These are phyloP conservation scores for Aphrophora alni DNA, from an alignment of 2,888 invertebrate species.

Conservation along the genomic window DNA sequence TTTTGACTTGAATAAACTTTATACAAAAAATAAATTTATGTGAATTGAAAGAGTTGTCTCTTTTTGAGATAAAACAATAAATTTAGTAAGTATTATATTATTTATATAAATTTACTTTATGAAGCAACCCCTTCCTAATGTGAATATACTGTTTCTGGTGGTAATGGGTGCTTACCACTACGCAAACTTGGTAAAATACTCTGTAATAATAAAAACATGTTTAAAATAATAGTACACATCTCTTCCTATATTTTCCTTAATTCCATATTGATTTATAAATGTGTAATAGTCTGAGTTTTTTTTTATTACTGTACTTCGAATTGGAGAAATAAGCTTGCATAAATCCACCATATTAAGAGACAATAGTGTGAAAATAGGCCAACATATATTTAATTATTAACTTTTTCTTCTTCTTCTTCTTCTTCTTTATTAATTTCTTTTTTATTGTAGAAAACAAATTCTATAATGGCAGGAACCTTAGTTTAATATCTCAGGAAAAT, in stretches of 20 bases:
- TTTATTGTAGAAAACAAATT: too few species aligned
- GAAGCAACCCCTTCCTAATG: not conserved
- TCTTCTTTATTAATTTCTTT: too few species aligned
- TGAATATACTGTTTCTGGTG: conserved; percentile 2
- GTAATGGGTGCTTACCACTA: not conserved
- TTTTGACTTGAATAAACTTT: not conserved
- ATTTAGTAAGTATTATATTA: not conserved
- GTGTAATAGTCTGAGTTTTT: too few species aligned
- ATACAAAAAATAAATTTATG: not conserved
- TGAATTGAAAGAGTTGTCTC: not conserved
- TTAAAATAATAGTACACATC: not conserved
- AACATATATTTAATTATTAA: too few species aligned
- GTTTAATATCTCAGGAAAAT: too few species aligned
- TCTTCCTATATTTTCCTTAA: conserved; percentile 52
- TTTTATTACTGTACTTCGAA: too few species aligned
- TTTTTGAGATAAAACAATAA: not conserved
- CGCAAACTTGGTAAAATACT: not conserved
- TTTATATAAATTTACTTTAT: not conserved
- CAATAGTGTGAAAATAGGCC: too few species aligned
- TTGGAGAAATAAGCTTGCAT: too few species aligned
- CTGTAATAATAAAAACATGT: not conserved
- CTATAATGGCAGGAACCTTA: too few species aligned
- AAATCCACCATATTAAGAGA: too few species aligned
- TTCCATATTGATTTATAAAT: too few species aligned
- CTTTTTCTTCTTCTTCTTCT: too few species aligned